Evolutionary conservation across 2,113 vertebrate species (phyloP).

Genomic region (Phasianus colchicus): DNA sequence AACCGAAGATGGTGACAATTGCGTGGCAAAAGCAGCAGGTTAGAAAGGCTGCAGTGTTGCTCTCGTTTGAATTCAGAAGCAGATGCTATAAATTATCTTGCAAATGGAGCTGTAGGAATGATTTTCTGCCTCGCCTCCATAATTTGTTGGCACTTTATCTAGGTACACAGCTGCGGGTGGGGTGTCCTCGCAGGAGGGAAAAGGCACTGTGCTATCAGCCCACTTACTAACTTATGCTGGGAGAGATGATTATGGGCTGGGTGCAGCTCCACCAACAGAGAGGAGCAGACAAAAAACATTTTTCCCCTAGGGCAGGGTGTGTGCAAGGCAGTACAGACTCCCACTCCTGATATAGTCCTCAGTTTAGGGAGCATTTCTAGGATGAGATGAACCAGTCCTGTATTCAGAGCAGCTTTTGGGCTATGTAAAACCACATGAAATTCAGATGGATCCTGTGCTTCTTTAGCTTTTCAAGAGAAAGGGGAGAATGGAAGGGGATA

Average conservation of each 20-base stretch:
- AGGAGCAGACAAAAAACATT: not conserved
- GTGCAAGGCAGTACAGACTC: not conserved
- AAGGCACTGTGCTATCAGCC: slow-evolving; percentile 7
- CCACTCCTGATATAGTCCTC: not conserved
- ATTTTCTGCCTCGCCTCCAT: slow-evolving; percentile 59
- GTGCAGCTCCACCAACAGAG: not conserved
- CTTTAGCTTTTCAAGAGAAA: not conserved
- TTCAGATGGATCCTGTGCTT: not conserved
- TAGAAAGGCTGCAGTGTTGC: slow-evolving; percentile 44
- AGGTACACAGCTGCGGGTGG: slow-evolving; percentile 25
- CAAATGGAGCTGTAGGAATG: slow-evolving; percentile 62
- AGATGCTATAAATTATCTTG: slow-evolving; percentile 65
- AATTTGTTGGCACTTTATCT: slow-evolving; percentile 55
- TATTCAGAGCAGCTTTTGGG: not conserved
- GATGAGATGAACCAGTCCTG: not conserved
- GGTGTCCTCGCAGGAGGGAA: not conserved
- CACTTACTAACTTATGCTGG: slow-evolving; percentile 13
- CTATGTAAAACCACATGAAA: not conserved
- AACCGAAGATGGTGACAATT: not conserved
- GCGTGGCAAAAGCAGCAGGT: slow-evolving; percentile 1
- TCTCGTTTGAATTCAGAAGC: slow-evolving; percentile 57
- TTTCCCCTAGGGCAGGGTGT: not conserved
- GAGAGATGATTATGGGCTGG: not conserved
- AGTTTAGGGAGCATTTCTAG: not conserved
- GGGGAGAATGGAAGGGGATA: not conserved